phyloP scores from a whole-genome alignment of 2,888 invertebrate species.

The Polietes domitor region DNA sequence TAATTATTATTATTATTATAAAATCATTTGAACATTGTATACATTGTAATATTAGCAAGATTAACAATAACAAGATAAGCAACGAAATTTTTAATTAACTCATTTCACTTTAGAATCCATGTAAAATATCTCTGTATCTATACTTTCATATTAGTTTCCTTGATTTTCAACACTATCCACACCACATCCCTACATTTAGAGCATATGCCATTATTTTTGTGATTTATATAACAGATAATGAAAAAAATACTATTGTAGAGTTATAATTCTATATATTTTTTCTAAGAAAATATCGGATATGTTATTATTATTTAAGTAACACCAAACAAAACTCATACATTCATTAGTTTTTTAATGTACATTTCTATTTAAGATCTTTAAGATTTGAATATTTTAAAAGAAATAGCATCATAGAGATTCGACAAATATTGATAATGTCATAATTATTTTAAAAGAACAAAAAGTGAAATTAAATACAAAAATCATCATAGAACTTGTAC shows the following conservation, averaged over 20 bases:
- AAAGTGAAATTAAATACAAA: constrained; percentile 46
- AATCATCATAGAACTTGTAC: constrained; percentile 30
- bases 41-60: constrained; percentile 31
- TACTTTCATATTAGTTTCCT: background rate
- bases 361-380: constrained; percentile 64
- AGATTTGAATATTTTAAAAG: constrained; percentile 58
- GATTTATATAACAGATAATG: constrained; percentile 54
- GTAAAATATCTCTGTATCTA: constrained; percentile 20
- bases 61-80: constrained; percentile 43
- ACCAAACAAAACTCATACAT: constrained; percentile 29
- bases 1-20: constrained; percentile 11
- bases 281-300: constrained; percentile 60
- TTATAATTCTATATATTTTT: constrained; percentile 44
- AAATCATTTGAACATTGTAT: constrained; percentile 27
- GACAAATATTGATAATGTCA: constrained; percentile 52
- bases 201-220: constrained; percentile 66
- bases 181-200: constrained; percentile 40
- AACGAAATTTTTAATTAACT: constrained; percentile 57
- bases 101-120: constrained; percentile 39
- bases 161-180: background rate
- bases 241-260: constrained; percentile 47
- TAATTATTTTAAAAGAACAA: constrained; percentile 50
- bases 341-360: constrained; percentile 61
- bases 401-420: constrained; percentile 35
- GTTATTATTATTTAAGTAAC: constrained; percentile 42